Conservation (phyloP, 2,113 vertebrate genomes). For the Dipodomys spectabilis region DNA sequence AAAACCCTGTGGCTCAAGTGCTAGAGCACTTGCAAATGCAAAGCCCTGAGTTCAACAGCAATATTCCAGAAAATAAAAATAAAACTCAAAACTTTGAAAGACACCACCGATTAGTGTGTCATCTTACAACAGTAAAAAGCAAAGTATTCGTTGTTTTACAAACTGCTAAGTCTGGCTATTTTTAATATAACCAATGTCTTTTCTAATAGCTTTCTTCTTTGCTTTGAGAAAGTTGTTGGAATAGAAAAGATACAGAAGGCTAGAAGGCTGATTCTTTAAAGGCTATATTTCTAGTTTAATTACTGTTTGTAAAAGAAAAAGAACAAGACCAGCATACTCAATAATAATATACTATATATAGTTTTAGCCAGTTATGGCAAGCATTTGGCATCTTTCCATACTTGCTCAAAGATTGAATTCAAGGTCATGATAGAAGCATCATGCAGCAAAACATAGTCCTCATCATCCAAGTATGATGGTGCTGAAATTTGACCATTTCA, state of each 20-base stretch:
- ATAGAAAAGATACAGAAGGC: constrained; percentile 7
- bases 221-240: constrained; percentile 40
- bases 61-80: no score
- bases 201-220: constrained; percentile 10
- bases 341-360: background rate
- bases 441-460: background rate
- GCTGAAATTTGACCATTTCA: background rate
- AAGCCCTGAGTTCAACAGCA: no score
- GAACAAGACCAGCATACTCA: background rate
- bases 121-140: constrained; percentile 25
- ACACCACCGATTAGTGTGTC: background rate
- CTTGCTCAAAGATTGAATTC: background rate
- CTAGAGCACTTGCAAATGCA: no score
- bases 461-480: background rate
- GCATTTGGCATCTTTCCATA: background rate
- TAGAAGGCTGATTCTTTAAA: background rate
- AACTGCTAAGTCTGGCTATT: background rate
- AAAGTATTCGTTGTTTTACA: background rate
- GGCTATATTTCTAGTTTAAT: constrained; percentile 38
- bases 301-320: background rate
- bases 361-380: background rate
- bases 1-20: no score
- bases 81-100: background rate
- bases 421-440: background rate
- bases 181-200: background rate